Conservation (phyloP, 2,113 vertebrate species). For the Zosterops pallidus region DNA sequence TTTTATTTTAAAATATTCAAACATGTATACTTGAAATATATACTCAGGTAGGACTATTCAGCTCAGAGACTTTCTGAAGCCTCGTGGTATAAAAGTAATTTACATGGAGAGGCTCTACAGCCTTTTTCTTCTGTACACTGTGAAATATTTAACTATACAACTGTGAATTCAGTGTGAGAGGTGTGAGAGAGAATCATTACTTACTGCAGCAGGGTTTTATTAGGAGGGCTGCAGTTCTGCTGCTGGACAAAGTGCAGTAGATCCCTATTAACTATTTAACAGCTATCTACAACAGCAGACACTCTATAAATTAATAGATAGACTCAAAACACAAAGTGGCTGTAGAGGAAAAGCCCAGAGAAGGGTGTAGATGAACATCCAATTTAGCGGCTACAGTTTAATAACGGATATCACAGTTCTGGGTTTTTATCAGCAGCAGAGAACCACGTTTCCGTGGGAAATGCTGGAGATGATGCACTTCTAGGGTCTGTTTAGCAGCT, state of each 20-base stretch:
- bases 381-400: not conserved
- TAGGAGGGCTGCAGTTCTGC: slow-evolving; percentile 4
- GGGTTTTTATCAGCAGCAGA: not conserved
- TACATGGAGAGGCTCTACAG: not conserved
- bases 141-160: slow-evolving; percentile 21
- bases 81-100: not conserved
- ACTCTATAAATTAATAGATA: slow-evolving; percentile 10
- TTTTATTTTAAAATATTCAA: not conserved
- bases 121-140: not conserved
- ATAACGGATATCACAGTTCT: not conserved
- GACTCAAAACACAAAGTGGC: slow-evolving; percentile 18
- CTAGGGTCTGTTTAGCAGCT: not conserved
- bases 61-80: not conserved
- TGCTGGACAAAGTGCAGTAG: slow-evolving; percentile 19
- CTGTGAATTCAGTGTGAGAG: slow-evolving; percentile 1
- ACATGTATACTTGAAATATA: not conserved
- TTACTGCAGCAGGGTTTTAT: slow-evolving; percentile 13
- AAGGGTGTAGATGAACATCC: not conserved
- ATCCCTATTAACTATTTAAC: slow-evolving; percentile 48
- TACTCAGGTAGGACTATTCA: not conserved
- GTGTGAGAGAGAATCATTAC: not conserved
- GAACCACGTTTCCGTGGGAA: not conserved
- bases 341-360: not conserved
- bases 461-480: not conserved
- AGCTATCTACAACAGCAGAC: slow-evolving; percentile 14